Conservation (phyloP, 2,888 invertebrate genomes). For the Chaetogeoica ovagalla region DNA sequence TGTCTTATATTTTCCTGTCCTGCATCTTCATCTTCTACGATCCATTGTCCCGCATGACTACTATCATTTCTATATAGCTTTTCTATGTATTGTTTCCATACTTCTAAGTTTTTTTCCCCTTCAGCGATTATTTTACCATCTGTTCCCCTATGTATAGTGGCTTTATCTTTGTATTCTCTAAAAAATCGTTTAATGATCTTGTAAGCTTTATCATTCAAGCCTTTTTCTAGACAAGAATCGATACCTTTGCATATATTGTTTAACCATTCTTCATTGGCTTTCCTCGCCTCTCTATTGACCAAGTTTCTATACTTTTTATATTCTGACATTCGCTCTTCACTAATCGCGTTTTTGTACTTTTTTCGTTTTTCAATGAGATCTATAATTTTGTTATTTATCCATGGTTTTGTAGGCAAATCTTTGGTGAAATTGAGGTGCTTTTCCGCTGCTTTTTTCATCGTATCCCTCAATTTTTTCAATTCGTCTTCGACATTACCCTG, state of each 20-base stretch:
- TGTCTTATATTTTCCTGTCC: background rate
- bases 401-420: slow-evolving; percentile 2
- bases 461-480: slow-evolving; percentile 8
- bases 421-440: background rate
- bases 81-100: too few species aligned
- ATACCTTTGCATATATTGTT: slow-evolving; percentile 7
- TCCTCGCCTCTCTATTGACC: slow-evolving; percentile 2
- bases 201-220: background rate
- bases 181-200: slow-evolving; percentile 1
- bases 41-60: too few species aligned
- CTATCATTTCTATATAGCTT: too few species aligned
- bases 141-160: background rate
- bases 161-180: background rate
- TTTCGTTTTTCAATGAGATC: too few species aligned
- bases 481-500: background rate
- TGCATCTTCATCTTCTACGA: too few species aligned
- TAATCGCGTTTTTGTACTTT: slow-evolving; percentile 4
- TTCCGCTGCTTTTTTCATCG: slow-evolving; percentile 13
- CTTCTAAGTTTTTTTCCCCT: background rate
- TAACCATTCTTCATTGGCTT: slow-evolving; percentile 6
- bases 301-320: slow-evolving; percentile 1
- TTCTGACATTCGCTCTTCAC: slow-evolving; percentile 1
- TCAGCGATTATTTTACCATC: slow-evolving; percentile 1
- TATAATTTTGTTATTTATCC: too few species aligned
- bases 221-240: background rate